phyloP scores from a whole-genome alignment of 2,888 invertebrate genomes.

The Apamea sordens region DNA sequence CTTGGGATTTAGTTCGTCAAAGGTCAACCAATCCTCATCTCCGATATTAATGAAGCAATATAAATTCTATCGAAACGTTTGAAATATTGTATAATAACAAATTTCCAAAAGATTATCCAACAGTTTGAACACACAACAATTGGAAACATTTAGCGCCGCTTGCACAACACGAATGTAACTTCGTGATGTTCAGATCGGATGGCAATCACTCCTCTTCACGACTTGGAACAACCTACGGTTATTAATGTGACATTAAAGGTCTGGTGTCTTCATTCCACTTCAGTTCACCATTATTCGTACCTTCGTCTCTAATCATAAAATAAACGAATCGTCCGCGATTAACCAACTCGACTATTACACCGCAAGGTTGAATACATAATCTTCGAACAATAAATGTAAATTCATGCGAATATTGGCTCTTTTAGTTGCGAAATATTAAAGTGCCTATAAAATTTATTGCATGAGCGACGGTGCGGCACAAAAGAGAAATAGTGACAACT shows the following conservation, averaged over 20 bases:
- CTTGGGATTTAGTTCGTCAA: constrained; percentile 26
- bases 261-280: constrained; percentile 70
- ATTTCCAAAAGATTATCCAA: constrained; percentile 57
- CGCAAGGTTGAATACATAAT: constrained; percentile 62
- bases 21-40: constrained; percentile 48
- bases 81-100: constrained; percentile 56
- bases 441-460: constrained; percentile 65
- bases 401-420: constrained; percentile 61
- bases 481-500: constrained; percentile 53
- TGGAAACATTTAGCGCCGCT: constrained; percentile 83
- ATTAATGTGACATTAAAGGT: constrained; percentile 79
- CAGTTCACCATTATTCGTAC: constrained; percentile 61
- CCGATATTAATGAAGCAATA: constrained; percentile 56
- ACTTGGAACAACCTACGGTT: constrained; percentile 77
- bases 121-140: constrained; percentile 72
- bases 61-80: constrained; percentile 48
- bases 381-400: constrained; percentile 63
- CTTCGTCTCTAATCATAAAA: constrained; percentile 69
- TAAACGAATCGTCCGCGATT: constrained; percentile 68
- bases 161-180: constrained; percentile 73
- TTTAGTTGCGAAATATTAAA: constrained; percentile 62
- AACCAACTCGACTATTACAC: constrained; percentile 62
- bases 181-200: constrained; percentile 85
- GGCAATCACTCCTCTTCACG: constrained; percentile 87
- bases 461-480: constrained; percentile 47